A percentile compares a stretch with the other conserved stretches of the same genome.
Conservation (phyloP, 2,113 vertebrate species). For the Chrysochloris asiatica region DNA sequence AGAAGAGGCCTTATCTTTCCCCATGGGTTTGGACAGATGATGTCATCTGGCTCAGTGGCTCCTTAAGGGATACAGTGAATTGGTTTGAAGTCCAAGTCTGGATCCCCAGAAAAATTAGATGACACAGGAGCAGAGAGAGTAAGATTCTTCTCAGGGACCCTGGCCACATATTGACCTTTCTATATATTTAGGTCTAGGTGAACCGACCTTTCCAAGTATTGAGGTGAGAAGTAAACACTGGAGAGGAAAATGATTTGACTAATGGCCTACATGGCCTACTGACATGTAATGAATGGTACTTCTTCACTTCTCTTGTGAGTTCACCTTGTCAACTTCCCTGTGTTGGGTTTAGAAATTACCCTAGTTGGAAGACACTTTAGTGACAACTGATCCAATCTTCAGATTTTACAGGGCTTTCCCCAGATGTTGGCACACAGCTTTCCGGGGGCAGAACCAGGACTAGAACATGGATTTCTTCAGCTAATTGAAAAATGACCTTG, state of each 20-base stretch:
- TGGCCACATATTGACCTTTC: neutral
- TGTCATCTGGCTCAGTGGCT: neutral
- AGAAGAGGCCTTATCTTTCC: neutral
- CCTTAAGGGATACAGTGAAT: neutral
- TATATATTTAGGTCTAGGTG: neutral
- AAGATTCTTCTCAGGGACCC: neutral
- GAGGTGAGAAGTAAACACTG: neutral
- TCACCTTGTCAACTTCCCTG: neutral
- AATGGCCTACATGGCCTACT: neutral
- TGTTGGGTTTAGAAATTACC: constrained; percentile 5
- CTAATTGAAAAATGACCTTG: neutral
- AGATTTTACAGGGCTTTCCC: neutral
- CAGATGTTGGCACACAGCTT: neutral
- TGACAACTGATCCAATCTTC: neutral
- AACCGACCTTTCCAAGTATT: neutral
- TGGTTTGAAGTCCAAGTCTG: neutral
- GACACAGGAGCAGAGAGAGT: neutral
- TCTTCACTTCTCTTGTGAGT: neutral
- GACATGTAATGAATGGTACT: neutral
- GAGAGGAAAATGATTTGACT: neutral
- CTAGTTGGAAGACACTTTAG: neutral
- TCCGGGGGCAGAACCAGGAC: neutral
- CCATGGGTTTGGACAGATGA: neutral
- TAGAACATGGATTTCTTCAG: neutral
- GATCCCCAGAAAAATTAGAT: neutral